Base-by-base conservation (phyloP, 2,888 invertebrate species). In the Ypsolopha scabrella region DNA sequence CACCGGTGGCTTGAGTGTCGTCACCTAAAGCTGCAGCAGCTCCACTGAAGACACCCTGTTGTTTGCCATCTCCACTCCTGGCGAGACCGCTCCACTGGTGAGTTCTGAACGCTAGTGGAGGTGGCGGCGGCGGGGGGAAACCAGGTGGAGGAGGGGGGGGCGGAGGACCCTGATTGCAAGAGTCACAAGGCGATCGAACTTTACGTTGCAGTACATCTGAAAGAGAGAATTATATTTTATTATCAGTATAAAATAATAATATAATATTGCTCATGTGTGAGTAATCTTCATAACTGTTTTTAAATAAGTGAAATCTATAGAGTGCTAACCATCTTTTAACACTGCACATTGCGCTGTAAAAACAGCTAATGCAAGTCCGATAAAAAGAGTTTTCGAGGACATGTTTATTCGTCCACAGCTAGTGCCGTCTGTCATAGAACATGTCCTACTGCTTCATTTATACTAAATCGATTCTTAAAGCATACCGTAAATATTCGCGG, bases 21-120 rank as follows among this genome's bases (percentile, higher is more conserved):
- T 63, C 65, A 2, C 61, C 60, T n/a, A 68, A 62, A 7, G 72
- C 61, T 6, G 70, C 72, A 1, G 68, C 63, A 1, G 72, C 72
- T 3, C 72, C 72, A 52, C 74, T 78, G 51, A 72, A 78, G 0
- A 79, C 68, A 49, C 76, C 73, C 41, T 68, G 68, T 36, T 63
- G 62, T 3, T 56, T 49, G 2, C 77, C 76, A 46, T 65, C 62
- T 36, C 59, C 37, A 14, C 59, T 62, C 50, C 67, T 67, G 8
- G 70, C 57, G 8, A 70, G 54, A 1, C 79, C 80, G 24, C 69
- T 72, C 78, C 78, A 79, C 46, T 80, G 70, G n/a, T 70, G 66
- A 0, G 76, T 64, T 34, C 58, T 70, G 57, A 72, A 75, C 35
- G 63, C 53, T 34, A 63, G 58, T 34, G 65, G 64, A 6, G 63